Evolutionary conservation across 1,140 invertebrate species (phyloP), one percentile per base, ranked within the genome.

Genomic region (Asbolus verrucosus): DNA sequence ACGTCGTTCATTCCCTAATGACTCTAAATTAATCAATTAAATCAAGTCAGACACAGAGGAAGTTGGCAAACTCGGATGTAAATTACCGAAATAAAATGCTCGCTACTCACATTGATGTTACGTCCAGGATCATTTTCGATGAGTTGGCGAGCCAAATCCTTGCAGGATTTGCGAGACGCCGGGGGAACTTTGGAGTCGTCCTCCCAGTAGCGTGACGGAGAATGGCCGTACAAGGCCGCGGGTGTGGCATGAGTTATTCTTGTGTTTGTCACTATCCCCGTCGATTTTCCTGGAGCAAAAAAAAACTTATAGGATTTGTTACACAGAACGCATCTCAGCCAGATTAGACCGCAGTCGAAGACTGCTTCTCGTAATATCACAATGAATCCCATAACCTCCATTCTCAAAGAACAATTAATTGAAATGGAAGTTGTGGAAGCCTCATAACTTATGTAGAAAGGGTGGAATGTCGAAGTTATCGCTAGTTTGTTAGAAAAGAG

Each of bases 121-220:
- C 83, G 82, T 5, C 88, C 89, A 21, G 80, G 80, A 73, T 81
- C 80, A 68, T 81, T 81, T 69, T 81, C 80, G 62, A 81, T 81
- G 36, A 81, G 73, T 65, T 81, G 80, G n/a, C 80, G 76, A 2
- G 83, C 82, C 8, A 89, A 83, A 77, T 89, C 87, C 73, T 87
- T 87, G 78, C 87, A 88, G 21, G 83, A 84, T 65, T 83, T 81
- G 18, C 84, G 76, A 1, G 82, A 80, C 14, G 86, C 84, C 14
- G 78, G 87, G 79, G 76, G 88, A 78, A 86, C 81, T 72, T 87
- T 86, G 4, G 82, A 82, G 72, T 94, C 91, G 67, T 88, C 88
- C 81, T 94, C 92, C 90, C 92, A 94, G 75, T 92, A 88, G n/a
- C 92, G 82, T 66, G 90, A 88, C 0, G 91, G 86, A 0, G 88